These are phyloP conservation scores for Haemorhous mexicanus DNA, from an alignment of 2,113 vertebrate species.

Conservation along the genomic window DNA sequence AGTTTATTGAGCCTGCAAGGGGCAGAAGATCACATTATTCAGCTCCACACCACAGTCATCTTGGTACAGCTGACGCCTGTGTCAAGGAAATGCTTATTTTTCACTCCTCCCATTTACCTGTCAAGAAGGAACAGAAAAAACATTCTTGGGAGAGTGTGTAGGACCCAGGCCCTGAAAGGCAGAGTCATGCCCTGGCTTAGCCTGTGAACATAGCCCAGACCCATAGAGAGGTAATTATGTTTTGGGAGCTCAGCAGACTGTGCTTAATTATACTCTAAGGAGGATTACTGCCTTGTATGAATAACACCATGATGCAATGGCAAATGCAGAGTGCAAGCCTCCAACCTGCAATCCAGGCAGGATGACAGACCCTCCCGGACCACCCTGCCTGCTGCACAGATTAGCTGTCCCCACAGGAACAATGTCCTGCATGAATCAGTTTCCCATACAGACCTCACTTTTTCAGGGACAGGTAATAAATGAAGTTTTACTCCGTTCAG, in stretches of 20 bases:
- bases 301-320: slow-evolving; percentile 9
- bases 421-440: not conserved
- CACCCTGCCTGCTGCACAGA: not conserved
- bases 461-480: not conserved
- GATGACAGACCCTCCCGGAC: not conserved
- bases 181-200: not conserved
- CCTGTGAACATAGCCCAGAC: not conserved
- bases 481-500: not conserved
- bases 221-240: not conserved
- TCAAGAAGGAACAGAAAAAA: not conserved
- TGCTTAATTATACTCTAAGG: slow-evolving; percentile 18
- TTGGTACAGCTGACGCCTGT: not conserved
- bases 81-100: not conserved
- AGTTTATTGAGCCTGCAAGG: not conserved
- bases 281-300: slow-evolving; percentile 25
- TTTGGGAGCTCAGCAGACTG: slow-evolving; percentile 43
- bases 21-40: not conserved
- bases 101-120: not conserved
- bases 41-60: not conserved
- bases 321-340: not conserved
- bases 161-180: not conserved
- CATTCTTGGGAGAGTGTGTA: not conserved
- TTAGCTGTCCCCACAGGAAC: not conserved
- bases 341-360: not conserved
- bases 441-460: not conserved